phyloP scores from a whole-genome alignment of 2,113 vertebrate genomes.

The zebrafish (Danio rerio) region GRCz12tu NC_133185.1:43067501-43068000 shows the following conservation, averaged over 20 bases:
- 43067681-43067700: constrained; percentile 20
- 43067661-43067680: background rate
- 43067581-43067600: background rate
- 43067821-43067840: constrained; percentile 38
- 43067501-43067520: no score
- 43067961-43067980: no score
- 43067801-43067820: constrained; percentile 42
- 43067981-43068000: no score
- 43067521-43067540: background rate
- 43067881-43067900: background rate
- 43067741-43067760: constrained; percentile 33
- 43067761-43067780: constrained; percentile 8
- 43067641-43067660: background rate
- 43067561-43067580: background rate
- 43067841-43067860: background rate
- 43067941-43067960: no score
- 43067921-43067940: no score
- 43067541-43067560: background rate
- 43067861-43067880: background rate
- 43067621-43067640: background rate
- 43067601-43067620: background rate
- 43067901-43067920: no score
- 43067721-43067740: background rate
- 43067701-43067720: constrained; percentile 1
- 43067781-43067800: constrained; percentile 12